Percentiles rank a stretch among this genome's conserved stretches.
Evolutionary conservation across 2,113 vertebrate genomes (phyloP).

Genomic region (Spea multiplicata): DNA sequence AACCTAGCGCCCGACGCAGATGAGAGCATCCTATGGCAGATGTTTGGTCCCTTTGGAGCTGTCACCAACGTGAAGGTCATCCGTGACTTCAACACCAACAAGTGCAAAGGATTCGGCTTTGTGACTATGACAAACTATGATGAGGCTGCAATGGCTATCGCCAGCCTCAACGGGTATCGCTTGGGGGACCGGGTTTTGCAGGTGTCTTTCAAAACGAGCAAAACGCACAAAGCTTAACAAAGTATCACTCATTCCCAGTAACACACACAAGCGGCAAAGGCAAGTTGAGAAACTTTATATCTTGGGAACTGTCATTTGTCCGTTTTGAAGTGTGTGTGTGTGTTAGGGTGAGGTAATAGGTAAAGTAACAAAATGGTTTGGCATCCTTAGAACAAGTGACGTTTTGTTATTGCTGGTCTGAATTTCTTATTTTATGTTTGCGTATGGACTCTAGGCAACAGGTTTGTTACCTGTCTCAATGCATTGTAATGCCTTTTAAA

Average conservation of each 20-base stretch:
- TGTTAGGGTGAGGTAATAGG: slow-evolving; percentile 78
- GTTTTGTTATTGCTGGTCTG: slow-evolving; percentile 75
- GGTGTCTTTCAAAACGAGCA: slow-evolving; percentile 99
- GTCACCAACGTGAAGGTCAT: slow-evolving; percentile 99
- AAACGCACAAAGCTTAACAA: slow-evolving; percentile 97
- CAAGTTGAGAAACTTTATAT: slow-evolving; percentile 76
- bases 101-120: slow-evolving; percentile 99
- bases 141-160: slow-evolving; percentile 97
- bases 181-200: slow-evolving; percentile 96
- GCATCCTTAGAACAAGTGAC: slow-evolving; percentile 85
- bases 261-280: slow-evolving; percentile 80
- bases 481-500: slow-evolving; percentile 85
- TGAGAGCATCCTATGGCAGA: slow-evolving; percentile 98
- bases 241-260: slow-evolving; percentile 78
- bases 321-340: slow-evolving; percentile 71
- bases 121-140: slow-evolving; percentile 99
- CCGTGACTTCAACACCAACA: slow-evolving; percentile 98
- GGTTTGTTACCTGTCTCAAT: slow-evolving; percentile 82
- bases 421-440: slow-evolving; percentile 87
- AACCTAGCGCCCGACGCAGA: slow-evolving; percentile 97
- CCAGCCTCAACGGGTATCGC: slow-evolving; percentile 97
- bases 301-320: slow-evolving; percentile 83
- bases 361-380: slow-evolving; percentile 80
- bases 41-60: slow-evolving; percentile 97
- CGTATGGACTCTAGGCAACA: slow-evolving; percentile 78